Evolutionary conservation across 2,113 vertebrate species (phyloP).

Genomic region (Grantiella picta): DNA sequence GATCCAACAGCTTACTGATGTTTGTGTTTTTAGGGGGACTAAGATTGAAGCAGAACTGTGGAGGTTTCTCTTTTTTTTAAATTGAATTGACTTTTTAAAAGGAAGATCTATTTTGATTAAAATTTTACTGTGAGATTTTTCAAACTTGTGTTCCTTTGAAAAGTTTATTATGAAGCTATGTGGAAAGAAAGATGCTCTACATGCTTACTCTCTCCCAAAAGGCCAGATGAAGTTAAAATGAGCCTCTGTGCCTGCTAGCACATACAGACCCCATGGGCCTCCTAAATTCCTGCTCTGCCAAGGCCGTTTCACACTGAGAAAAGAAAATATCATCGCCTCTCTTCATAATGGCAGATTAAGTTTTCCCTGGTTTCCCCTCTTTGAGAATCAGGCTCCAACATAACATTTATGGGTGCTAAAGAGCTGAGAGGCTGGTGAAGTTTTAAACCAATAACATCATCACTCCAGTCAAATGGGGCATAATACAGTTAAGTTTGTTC

Average conservation of each 20-base stretch:
- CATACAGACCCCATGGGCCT: slow-evolving; percentile 14
- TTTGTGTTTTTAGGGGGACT: not conserved
- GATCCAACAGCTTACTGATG: not conserved
- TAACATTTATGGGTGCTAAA: slow-evolving; percentile 10
- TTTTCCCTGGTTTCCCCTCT: slow-evolving; percentile 25
- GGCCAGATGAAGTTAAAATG: slow-evolving; percentile 40
- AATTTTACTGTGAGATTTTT: not conserved
- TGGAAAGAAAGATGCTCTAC: slow-evolving; percentile 1
- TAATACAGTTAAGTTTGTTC: not conserved
- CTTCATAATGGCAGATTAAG: slow-evolving; percentile 3
- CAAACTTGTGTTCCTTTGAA: not conserved
- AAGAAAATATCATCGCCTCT: slow-evolving; percentile 6
- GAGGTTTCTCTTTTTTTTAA: not conserved
- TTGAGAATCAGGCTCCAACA: not conserved
- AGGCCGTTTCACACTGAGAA: not conserved
- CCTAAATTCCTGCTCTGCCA: slow-evolving; percentile 35
- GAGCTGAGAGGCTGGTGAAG: not conserved
- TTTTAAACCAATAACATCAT: not conserved
- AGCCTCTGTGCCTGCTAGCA: slow-evolving; percentile 37
- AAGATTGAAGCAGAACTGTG: not conserved
- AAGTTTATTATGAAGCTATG: not conserved
- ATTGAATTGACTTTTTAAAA: not conserved
- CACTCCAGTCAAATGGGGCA: not conserved
- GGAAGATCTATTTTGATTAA: slow-evolving; percentile 16
- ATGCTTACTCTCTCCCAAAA: not conserved